Evolutionary conservation across 2,797 vertebrate genomes (phyloP).

Genomic region (Agapornis canus): DNA sequence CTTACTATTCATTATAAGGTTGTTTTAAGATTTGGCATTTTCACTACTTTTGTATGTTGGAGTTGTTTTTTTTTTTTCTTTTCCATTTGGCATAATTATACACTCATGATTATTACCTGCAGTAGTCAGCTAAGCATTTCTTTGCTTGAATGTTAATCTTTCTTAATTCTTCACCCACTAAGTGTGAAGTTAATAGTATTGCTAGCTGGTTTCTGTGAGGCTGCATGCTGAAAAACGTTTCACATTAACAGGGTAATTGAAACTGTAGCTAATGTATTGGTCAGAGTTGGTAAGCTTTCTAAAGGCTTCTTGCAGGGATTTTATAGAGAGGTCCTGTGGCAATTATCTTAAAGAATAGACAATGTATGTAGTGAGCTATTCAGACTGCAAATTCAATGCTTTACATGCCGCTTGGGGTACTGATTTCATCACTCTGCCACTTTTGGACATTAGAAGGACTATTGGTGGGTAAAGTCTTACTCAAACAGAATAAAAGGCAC

Average conservation of each 20-base stretch:
- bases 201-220: constrained; percentile 30
- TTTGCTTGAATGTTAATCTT: constrained; percentile 24
- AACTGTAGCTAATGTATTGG: constrained; percentile 48
- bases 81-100: background rate
- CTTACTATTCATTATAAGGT: background rate
- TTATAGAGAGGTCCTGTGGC: background rate
- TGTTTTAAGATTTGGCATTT: constrained; percentile 28
- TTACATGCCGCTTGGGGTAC: background rate
- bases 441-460: background rate
- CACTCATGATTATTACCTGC: constrained; percentile 4
- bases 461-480: background rate
- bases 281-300: constrained; percentile 24
- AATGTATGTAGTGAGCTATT: background rate
- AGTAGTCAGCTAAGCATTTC: background rate
- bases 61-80: background rate
- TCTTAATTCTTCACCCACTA: constrained; percentile 28
- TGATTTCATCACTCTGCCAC: background rate
- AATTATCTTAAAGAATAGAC: constrained; percentile 19
- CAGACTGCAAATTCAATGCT: constrained; percentile 11
- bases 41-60: background rate
- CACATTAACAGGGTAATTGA: constrained; percentile 39
- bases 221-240: constrained; percentile 20
- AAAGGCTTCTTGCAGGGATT: background rate
- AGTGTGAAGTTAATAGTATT: constrained; percentile 32
- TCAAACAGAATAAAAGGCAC: background rate